Conservation (phyloP, 2,797 vertebrate species). For the Centroberyx gerrardi region DNA sequence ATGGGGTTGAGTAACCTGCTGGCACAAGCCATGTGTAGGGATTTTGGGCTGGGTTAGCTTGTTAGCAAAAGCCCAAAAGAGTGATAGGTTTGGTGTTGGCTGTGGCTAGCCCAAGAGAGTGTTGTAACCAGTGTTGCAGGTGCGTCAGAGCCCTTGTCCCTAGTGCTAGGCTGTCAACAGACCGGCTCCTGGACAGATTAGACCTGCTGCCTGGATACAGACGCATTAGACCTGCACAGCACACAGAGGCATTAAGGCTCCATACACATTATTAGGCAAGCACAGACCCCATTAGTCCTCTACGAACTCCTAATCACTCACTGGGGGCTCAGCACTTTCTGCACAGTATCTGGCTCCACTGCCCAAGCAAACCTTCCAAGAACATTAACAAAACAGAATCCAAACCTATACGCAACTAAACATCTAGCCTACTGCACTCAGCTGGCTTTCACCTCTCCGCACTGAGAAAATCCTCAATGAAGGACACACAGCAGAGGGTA, state of each 20-base stretch:
- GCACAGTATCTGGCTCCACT: constrained; percentile 34
- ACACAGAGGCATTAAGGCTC: constrained; percentile 68
- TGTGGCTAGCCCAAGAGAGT: constrained; percentile 46
- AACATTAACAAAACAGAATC: constrained; percentile 1
- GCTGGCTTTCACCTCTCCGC: constrained; percentile 31
- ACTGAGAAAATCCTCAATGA: neutral
- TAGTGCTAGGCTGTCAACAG: constrained; percentile 63
- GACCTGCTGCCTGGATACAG: constrained; percentile 77
- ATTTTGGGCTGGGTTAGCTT: constrained; percentile 33
- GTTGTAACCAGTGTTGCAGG: constrained; percentile 73
- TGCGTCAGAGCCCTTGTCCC: constrained; percentile 74
- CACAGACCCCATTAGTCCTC: constrained; percentile 59
- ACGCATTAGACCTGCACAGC: constrained; percentile 74
- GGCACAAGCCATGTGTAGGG: constrained; percentile 13
- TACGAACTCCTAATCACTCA: constrained; percentile 68
- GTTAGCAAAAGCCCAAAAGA: constrained; percentile 42
- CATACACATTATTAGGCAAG: constrained; percentile 56
- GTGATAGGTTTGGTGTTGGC: constrained; percentile 21
- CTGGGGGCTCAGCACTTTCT: constrained; percentile 58
- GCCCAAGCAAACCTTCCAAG: constrained; percentile 32
- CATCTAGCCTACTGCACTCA: constrained; percentile 38
- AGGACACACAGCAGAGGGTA: constrained; percentile 17
- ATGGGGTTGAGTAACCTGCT: constrained; percentile 5
- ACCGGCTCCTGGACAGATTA: constrained; percentile 74
- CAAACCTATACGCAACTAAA: constrained; percentile 40